Percentiles rank a stretch among this genome's conserved stretches.
Conservation (phyloP, 2,113 vertebrate genomes). For the Tragelaphus scriptus region DNA sequence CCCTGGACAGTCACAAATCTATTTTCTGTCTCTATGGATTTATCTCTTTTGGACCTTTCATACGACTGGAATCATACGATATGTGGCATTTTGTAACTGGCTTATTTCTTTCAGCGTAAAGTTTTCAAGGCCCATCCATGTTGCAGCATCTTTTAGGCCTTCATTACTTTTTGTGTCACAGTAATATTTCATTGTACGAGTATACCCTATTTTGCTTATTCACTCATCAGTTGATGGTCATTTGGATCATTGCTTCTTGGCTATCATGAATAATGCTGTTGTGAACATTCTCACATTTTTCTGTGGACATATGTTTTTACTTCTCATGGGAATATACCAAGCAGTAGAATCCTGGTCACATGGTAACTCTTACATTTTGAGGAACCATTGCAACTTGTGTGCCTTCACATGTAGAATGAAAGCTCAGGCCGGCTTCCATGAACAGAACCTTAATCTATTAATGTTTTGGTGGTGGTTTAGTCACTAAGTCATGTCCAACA, state of each 20-base stretch:
- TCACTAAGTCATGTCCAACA: neutral
- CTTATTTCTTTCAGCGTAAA: neutral
- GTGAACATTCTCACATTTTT: neutral
- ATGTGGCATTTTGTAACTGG: neutral
- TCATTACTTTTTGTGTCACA: neutral
- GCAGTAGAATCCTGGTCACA: neutral
- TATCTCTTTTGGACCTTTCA: neutral
- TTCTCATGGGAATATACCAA: neutral
- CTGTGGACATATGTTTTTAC: neutral
- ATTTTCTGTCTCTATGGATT: neutral
- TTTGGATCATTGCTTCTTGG: neutral
- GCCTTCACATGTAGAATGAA: neutral
- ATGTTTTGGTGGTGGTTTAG: neutral
- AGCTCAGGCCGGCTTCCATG: neutral
- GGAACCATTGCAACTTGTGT: neutral
- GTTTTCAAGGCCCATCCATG: neutral
- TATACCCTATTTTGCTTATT: neutral
- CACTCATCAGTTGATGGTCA: neutral
- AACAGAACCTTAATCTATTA: neutral
- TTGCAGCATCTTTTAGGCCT: neutral
- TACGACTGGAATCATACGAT: neutral
- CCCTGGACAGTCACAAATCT: neutral
- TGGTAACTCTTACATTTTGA: neutral
- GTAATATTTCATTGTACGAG: neutral
- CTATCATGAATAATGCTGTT: neutral